Evolutionary conservation across 2,797 vertebrate genomes (phyloP).

Genomic region (Melanogrammus aeglefinus): DNA sequence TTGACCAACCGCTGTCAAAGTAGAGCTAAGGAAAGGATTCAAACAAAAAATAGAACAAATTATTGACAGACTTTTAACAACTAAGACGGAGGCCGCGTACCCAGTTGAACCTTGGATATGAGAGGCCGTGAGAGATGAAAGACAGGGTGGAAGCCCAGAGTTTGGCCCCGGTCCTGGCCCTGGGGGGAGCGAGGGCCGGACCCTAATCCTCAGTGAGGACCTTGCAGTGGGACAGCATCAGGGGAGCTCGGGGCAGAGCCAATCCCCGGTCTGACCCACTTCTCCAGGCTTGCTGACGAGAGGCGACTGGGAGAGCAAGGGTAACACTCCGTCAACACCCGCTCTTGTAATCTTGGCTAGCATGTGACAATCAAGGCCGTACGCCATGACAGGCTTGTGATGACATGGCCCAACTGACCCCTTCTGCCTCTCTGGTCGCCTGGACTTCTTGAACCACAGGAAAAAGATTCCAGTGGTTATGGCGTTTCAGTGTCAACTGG

Average conservation of each 20-base stretch:
- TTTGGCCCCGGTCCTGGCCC: conserved; percentile 40
- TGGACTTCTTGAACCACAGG: conserved; percentile 59
- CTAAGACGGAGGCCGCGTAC: not conserved
- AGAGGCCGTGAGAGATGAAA: conserved; percentile 5
- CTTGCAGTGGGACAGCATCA: conserved; percentile 39
- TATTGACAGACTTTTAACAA: not conserved
- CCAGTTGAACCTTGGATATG: not conserved
- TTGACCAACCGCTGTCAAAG: not conserved
- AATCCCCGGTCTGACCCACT: conserved; percentile 64
- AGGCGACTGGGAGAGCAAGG: conserved; percentile 54
- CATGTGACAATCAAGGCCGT: conserved; percentile 70
- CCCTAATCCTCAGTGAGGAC: conserved; percentile 41
- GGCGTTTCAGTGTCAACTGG: conserved; percentile 72
- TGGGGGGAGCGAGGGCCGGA: conserved; percentile 28
- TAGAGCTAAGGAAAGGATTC: not conserved
- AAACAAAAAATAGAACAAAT: not conserved
- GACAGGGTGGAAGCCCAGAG: conserved; percentile 13
- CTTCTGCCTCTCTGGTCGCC: conserved; percentile 56
- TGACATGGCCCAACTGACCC: conserved; percentile 60
- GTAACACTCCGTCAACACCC: conserved; percentile 65
- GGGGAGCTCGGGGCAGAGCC: conserved; percentile 48
- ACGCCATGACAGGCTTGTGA: conserved; percentile 46
- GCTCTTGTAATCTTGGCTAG: conserved; percentile 62
- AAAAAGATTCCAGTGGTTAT: conserved; percentile 65
- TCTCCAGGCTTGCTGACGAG: conserved; percentile 54